phyloP scores from a whole-genome alignment of 2,797 vertebrate genomes.

The Schizopygopsis malacanthus region DNA sequence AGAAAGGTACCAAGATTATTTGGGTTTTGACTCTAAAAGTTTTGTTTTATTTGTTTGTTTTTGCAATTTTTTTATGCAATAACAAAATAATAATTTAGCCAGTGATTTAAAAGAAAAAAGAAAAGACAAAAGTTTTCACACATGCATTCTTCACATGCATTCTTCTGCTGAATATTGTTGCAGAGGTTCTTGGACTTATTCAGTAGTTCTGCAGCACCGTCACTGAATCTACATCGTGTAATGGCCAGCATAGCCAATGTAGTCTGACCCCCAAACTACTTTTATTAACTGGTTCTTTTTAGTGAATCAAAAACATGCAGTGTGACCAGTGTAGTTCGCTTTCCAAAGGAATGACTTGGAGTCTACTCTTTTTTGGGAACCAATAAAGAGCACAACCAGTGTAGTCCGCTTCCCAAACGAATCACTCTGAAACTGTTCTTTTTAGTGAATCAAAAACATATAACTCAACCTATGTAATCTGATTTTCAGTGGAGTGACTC shows the following conservation, averaged over 20 bases:
- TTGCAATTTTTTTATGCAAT: not conserved
- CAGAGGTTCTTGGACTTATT: not conserved
- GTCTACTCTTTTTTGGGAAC: not conserved
- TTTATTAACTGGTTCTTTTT: not conserved
- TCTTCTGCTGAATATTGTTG: too few relatives aligned
- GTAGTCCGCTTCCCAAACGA: not conserved
- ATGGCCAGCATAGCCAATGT: not conserved
- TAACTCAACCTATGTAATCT: not conserved
- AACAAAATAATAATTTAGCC: not conserved
- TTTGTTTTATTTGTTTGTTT: not conserved
- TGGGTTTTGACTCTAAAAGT: not conserved
- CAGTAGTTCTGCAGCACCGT: not conserved
- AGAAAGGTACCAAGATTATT: conserved; percentile 16
- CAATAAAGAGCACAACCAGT: not conserved
- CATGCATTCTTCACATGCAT: too few relatives aligned
- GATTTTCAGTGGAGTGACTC: not conserved
- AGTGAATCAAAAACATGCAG: not conserved
- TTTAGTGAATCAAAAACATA: not conserved
- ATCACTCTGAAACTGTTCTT: not conserved
- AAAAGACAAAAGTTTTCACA: not conserved
- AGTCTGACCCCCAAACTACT: not conserved
- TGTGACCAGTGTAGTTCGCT: not conserved
- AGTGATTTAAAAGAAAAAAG: not conserved
- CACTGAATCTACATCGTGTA: not conserved
- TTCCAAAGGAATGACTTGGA: not conserved